Percentiles rank a stretch among this genome's conserved stretches.
Conservation (phyloP, 2,888 invertebrate species). For the Drosophila austrosaltans region DNA sequence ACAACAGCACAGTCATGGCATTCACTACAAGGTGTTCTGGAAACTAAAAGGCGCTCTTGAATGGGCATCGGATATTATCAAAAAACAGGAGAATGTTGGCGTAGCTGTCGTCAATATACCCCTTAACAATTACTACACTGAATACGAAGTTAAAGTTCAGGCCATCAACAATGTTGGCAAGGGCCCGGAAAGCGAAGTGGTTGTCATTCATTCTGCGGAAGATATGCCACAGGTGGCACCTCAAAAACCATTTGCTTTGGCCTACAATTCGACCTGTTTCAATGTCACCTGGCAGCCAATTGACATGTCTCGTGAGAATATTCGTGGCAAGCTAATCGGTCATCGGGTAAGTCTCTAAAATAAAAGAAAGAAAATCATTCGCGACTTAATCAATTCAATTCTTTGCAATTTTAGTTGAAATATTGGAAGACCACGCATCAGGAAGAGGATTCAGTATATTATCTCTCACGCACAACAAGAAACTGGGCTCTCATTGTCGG, state of each 20-base stretch:
- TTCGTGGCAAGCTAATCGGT: constrained; percentile 95
- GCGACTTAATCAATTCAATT: neutral
- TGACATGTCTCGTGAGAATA: constrained; percentile 91
- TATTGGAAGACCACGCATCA: constrained; percentile 92
- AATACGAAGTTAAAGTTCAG: constrained; percentile 94
- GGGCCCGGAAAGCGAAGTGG: constrained; percentile 91
- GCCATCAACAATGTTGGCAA: constrained; percentile 91
- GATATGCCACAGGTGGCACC: constrained; percentile 97
- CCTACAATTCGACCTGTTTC: constrained; percentile 95
- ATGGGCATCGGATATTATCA: constrained; percentile 88
- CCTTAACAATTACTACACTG: constrained; percentile 90
- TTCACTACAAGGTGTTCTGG: constrained; percentile 96
- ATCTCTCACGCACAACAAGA: constrained; percentile 91
- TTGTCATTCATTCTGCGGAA: constrained; percentile 92
- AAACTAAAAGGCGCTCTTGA: constrained; percentile 90
- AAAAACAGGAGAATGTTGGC: constrained; percentile 89
- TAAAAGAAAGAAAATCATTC: neutral
- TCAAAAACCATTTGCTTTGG: constrained; percentile 89
- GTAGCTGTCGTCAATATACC: constrained; percentile 91
- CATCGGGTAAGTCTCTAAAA: constrained; percentile 87
- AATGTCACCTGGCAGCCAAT: constrained; percentile 96
- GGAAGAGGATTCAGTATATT: constrained; percentile 92
- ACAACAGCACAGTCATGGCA: constrained; percentile 94
- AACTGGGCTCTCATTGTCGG: constrained; percentile 96
- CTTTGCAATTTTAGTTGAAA: constrained; percentile 86